Evolutionary conservation across 2,797 vertebrate genomes (phyloP).

Genomic region (Poecilia gillii): DNA sequence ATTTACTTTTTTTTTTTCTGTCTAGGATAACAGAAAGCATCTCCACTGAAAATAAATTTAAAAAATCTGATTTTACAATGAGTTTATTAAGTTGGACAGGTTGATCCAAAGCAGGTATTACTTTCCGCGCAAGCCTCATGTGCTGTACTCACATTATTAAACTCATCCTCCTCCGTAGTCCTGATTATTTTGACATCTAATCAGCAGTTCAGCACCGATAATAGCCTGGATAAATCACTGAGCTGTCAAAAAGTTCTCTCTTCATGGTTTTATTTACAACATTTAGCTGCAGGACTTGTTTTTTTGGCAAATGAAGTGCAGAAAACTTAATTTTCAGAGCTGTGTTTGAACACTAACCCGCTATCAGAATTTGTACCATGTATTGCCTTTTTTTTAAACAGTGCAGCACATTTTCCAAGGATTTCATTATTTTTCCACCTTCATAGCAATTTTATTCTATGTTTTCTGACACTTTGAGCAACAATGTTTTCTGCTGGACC

Average conservation of each 20-base stretch:
- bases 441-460: neutral
- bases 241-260: neutral
- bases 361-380: neutral
- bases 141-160: slow-evolving; percentile 1
- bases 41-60: neutral
- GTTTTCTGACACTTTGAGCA: neutral
- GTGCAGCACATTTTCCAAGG: neutral
- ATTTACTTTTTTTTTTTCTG: no score
- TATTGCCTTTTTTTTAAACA: neutral
- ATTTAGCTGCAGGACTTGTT: neutral
- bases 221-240: neutral
- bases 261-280: slow-evolving; percentile 1
- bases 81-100: slow-evolving; percentile 5
- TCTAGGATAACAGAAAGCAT: neutral
- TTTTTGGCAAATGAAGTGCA: neutral
- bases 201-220: neutral
- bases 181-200: slow-evolving; percentile 13
- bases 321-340: neutral
- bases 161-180: neutral
- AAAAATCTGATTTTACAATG: neutral
- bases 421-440: neutral
- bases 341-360: neutral
- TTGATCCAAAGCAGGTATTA: neutral
- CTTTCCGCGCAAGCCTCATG: neutral
- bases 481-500: neutral